Evolutionary conservation across 1,140 invertebrate genomes (phyloP), one percentile per base, ranked within the genome.

Genomic region (Aradophagus sp.): DNA sequence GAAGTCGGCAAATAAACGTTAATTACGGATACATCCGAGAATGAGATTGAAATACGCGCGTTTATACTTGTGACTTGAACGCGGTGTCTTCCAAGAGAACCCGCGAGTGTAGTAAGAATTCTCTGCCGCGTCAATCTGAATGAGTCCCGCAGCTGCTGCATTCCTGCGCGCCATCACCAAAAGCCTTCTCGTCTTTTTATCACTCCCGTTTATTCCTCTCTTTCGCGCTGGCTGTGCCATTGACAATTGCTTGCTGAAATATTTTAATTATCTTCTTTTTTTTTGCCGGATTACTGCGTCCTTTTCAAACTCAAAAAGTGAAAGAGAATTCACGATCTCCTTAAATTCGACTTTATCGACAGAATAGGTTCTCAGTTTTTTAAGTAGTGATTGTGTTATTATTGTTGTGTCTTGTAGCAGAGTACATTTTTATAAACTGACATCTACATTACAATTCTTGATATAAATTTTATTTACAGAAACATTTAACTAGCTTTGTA

Each of bases 141-240:
- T 84, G 82, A 83, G 80, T 73, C 73, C 76, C 76, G 79, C 82
- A 82, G 81, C 82, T 83, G 82, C 81, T 78, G 78, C 80, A 82
- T 82, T 82, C 81, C 79, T 79, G 56, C 77, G 75, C 76, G 74
- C 81, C 78, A 78, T 82, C 80, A 80, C 76, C 70, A 74, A 56
- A 59, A 70, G 68, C 70, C 72, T 77, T 71, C 73, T 77, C 76
- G 73, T 77, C 77, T 75, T 74, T 75, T 72, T 70, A 66, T 78
- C 75, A 70, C 56, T 38, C 74, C 15, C 53, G 53, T 67, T 68
- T 48, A 38, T 52, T 59, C 23, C 45, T 53, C 55, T 17, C 47
- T 59, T 68, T 58, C 44, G 8, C 31, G 23, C 39, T 27, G n/a
- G 31, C 11, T 16, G 39, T 56, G 62, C 50, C 62, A 66, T 56